Percentiles rank a stretch among this genome's conserved stretches.
These are phyloP conservation scores for Pocillopora grandis DNA, from an alignment of 92 coral and sea anemone genomes.

Conservation along the genomic window DNA sequence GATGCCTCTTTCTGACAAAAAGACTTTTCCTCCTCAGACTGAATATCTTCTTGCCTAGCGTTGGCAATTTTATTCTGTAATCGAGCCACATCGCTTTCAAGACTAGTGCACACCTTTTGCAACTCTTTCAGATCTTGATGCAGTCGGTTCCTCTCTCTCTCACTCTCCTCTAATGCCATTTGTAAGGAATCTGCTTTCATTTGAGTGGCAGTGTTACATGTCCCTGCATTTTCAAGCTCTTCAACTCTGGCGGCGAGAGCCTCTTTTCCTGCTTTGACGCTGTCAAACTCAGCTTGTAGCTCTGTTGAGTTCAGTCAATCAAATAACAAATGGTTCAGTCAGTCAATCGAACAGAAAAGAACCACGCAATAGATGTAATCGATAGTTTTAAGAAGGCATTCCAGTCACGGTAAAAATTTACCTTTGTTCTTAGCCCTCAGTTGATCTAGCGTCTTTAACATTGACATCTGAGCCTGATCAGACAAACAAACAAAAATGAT, in stretches of 20 bases:
- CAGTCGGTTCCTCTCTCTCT: background rate
- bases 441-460: background rate
- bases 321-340: too few species aligned
- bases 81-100: conserved; percentile 9
- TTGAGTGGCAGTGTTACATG: background rate
- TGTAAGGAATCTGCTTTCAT: conserved; percentile 2
- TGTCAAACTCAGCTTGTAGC: conserved; percentile 28
- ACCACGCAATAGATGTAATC: too few species aligned
- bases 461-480: background rate
- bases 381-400: too few species aligned
- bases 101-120: conserved; percentile 10
- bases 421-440: conserved; percentile 22
- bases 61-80: conserved; percentile 12
- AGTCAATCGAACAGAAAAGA: too few species aligned
- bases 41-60: background rate
- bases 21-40: background rate
- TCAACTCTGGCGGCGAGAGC: conserved; percentile 13
- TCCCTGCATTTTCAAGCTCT: conserved; percentile 12
- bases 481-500: background rate
- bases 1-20: background rate
- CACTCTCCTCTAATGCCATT: conserved; percentile 15
- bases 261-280: conserved; percentile 22
- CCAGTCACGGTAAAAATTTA: background rate
- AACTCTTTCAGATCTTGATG: conserved; percentile 1
- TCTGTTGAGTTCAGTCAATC: background rate